These are phyloP conservation scores for Fulmarus glacialis DNA, from an alignment of 2,113 vertebrate species.

Conservation along the genomic window DNA sequence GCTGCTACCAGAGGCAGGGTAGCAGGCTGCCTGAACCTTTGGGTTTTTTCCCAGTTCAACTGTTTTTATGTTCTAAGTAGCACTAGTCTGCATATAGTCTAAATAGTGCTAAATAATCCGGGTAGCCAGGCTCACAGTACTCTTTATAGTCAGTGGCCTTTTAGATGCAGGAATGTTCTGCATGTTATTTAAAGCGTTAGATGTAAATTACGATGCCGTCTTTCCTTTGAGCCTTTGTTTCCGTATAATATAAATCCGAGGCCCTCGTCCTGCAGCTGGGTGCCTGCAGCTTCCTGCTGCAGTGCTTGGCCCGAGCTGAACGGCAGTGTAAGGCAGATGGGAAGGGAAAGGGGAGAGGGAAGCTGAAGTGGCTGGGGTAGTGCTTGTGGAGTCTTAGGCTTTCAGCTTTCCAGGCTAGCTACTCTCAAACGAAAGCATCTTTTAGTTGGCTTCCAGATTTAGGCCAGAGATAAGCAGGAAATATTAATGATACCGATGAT, in stretches of 20 bases:
- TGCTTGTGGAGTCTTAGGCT: neutral
- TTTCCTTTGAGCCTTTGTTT: neutral
- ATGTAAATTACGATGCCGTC: neutral
- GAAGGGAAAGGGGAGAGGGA: neutral
- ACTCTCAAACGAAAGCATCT: neutral
- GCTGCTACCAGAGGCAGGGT: neutral
- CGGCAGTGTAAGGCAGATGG: neutral
- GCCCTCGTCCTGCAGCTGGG: neutral
- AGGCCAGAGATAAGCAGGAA: neutral
- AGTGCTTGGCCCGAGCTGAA: neutral
- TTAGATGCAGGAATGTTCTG: neutral
- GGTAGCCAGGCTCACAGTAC: neutral
- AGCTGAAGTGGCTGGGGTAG: neutral
- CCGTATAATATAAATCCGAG: neutral
- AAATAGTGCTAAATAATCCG: neutral
- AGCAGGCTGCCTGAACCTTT: neutral
- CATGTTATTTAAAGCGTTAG: neutral
- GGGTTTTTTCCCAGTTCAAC: neutral
- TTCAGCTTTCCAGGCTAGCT: neutral
- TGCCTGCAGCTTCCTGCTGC: neutral
- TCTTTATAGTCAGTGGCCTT: neutral
- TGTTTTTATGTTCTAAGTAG: neutral
- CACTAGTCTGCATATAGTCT: neutral
- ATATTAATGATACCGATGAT: neutral
- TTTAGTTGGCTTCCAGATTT: neutral